Percentiles rank a stretch among this genome's conserved stretches.
Evolutionary conservation across 64 coral and sea anemone genomes (phyloP).

Genomic region (Porites australiensis): DNA sequence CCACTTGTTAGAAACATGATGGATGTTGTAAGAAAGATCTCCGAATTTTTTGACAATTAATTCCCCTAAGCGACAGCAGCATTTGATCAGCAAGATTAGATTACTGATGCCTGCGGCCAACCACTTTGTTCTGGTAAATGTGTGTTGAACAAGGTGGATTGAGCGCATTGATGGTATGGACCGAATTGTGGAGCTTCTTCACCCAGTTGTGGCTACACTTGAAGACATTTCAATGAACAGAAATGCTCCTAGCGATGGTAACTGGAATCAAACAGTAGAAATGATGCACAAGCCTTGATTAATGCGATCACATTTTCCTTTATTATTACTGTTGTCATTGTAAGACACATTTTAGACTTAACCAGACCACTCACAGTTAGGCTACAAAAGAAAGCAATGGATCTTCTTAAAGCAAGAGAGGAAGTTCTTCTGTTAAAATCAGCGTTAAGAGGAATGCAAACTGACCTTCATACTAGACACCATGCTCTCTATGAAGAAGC

Average conservation of each 20-base stretch:
- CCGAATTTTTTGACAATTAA: conserved; percentile 38
- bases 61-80: conserved; percentile 33
- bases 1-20: conserved; percentile 17
- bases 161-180: neutral
- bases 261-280: conserved; percentile 70
- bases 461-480: conserved; percentile 39
- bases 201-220: conserved; percentile 43
- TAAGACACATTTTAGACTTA: conserved; percentile 66
- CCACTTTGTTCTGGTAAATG: conserved; percentile 22
- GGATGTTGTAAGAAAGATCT: conserved; percentile 11
- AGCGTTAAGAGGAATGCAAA: conserved; percentile 36
- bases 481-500: conserved; percentile 54
- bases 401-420: conserved; percentile 81
- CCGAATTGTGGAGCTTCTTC: conserved; percentile 51
- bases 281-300: conserved; percentile 68
- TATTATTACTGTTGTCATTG: conserved; percentile 67
- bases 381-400: conserved; percentile 78
- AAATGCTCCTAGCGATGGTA: neutral
- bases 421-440: conserved; percentile 53
- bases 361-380: conserved; percentile 75
- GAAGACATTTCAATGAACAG: conserved; percentile 69
- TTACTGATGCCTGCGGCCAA: neutral
- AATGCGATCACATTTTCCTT: conserved; percentile 73
- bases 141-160: conserved; percentile 37
- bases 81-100: conserved; percentile 12